phyloP scores from a whole-genome alignment of 2,888 invertebrate species.

The Dyspetes luteomarginatus region DNA sequence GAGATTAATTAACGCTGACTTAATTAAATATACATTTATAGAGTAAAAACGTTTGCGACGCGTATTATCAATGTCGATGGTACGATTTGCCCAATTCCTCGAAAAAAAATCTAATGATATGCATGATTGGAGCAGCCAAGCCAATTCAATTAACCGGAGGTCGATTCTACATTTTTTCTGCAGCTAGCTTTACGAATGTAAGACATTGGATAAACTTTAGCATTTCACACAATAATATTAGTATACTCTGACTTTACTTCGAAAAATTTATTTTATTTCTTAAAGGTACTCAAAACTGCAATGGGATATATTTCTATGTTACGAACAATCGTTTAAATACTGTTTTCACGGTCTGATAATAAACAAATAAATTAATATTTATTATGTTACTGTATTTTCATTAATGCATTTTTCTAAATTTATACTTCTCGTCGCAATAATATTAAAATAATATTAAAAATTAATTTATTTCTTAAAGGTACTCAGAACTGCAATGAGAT shows the following conservation, averaged over 20 bases:
- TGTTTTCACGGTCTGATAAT: background rate
- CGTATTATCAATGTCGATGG: conserved; percentile 55
- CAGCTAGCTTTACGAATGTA: conserved; percentile 55
- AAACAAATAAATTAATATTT: background rate
- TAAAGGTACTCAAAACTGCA: conserved; percentile 47
- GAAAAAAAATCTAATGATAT: conserved; percentile 56
- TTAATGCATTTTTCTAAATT: background rate
- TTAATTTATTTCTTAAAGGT: conserved; percentile 27
- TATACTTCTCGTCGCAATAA: background rate
- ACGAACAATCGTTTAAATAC: conserved; percentile 25
- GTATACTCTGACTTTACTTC: background rate
- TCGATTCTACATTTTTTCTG: conserved; percentile 51
- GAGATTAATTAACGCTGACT: no score
- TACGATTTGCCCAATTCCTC: conserved; percentile 43
- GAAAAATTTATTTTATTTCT: background rate
- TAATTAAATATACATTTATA: no score
- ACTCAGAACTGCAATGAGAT: conserved; percentile 46
- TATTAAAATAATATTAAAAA: no score
- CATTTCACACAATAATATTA: background rate
- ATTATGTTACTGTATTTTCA: background rate
- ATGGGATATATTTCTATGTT: conserved; percentile 50
- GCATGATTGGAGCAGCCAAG: conserved; percentile 55
- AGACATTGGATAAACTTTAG: background rate
- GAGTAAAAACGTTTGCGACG: conserved; percentile 54
- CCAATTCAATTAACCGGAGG: conserved; percentile 56